phyloP scores from a whole-genome alignment of 1,140 invertebrate genomes.

The Brachionus plicatilis region DNA sequence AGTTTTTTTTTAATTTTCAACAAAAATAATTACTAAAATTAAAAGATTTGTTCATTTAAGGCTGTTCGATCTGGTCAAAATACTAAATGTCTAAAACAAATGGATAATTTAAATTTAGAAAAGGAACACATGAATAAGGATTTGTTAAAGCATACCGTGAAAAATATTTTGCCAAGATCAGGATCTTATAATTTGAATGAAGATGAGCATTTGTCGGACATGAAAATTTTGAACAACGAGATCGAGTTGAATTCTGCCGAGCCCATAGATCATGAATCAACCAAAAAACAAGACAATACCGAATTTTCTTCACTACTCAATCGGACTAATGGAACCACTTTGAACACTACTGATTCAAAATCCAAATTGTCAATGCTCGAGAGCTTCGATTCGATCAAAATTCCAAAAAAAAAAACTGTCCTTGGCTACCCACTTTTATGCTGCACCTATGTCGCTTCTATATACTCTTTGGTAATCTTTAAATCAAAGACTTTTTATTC shows the following conservation, averaged over 20 bases:
- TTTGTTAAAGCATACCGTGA: background rate
- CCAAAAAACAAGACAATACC: background rate
- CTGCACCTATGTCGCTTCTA: background rate
- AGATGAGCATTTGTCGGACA: background rate
- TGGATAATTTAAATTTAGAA: background rate
- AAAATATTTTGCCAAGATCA: constrained; percentile 1
- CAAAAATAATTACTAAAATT: background rate
- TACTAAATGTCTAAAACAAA: background rate
- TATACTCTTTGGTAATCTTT: constrained; percentile 13
- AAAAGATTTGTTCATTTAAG: background rate
- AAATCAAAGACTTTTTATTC: too few relatives aligned
- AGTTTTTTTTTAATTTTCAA: background rate
- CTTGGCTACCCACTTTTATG: constrained; percentile 22
- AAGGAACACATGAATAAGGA: background rate
- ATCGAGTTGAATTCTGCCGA: constrained; percentile 1
- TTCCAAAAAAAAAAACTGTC: background rate
- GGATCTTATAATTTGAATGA: constrained; percentile 12
- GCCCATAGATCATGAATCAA: background rate
- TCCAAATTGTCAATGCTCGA: background rate
- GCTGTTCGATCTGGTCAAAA: background rate
- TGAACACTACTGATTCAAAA: background rate
- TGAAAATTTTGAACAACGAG: background rate
- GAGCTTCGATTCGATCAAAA: background rate
- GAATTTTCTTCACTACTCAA: background rate
- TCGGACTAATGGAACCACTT: background rate